phyloP scores from a whole-genome alignment of 1,140 invertebrate species.

The Pristionchus pacificus region DNA sequence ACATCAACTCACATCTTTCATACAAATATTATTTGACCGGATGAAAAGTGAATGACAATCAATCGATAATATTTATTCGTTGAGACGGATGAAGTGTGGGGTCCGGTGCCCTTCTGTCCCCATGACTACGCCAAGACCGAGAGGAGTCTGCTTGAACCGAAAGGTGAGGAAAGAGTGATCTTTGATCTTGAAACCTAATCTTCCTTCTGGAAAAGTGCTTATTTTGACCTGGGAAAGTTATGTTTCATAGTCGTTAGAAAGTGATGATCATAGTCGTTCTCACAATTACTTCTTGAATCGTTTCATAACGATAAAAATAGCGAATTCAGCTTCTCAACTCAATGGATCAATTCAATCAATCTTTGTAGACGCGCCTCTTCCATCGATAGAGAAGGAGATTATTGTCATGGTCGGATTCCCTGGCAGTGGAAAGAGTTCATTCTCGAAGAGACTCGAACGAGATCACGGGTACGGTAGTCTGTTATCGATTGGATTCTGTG shows the following conservation, averaged over 20 bases:
- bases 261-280: conserved; percentile 8
- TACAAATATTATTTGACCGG: too few relatives aligned
- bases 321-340: too few relatives aligned
- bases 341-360: conserved; percentile 12
- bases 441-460: conserved; percentile 35
- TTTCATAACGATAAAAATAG: too few relatives aligned
- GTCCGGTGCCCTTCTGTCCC: conserved; percentile 40
- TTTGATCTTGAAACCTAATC: too few relatives aligned
- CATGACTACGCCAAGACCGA: conserved; percentile 3
- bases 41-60: too few relatives aligned
- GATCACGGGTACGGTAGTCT: conserved; percentile 38
- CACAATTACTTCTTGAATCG: neutral
- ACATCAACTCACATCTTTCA: too few relatives aligned
- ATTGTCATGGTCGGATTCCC: conserved; percentile 51
- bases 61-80: too few relatives aligned
- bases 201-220: too few relatives aligned
- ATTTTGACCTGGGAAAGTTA: too few relatives aligned
- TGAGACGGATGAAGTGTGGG: conserved; percentile 39
- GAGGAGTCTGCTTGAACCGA: conserved; percentile 4
- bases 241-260: conserved; percentile 2
- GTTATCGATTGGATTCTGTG: neutral
- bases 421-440: conserved; percentile 46
- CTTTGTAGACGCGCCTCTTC: conserved; percentile 27
- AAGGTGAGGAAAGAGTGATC: conserved; percentile 24
- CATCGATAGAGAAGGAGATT: conserved; percentile 29